Base-by-base conservation (phyloP, 2,797 vertebrate genomes). In the Limosa lapponica region DNA sequence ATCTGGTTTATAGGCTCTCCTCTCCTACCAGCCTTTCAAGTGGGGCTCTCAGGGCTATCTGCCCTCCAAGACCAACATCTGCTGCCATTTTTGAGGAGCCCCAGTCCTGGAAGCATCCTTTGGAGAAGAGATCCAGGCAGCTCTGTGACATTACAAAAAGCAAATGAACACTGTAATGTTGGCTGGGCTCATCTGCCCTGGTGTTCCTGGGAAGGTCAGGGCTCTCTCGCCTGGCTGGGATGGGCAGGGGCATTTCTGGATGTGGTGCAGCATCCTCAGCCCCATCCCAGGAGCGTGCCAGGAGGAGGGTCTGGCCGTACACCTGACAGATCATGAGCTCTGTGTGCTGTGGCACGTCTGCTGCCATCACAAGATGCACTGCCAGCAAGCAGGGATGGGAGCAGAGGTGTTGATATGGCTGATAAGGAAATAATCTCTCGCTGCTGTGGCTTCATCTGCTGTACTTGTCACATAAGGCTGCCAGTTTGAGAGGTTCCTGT, bases 341-440 rank as follows among this genome's bases (percentile, higher is more conserved):
- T 41, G 36, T 37, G 39, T 0, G 0, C 51, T 24, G 43, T 8
- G 12, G 20, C 1, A 0, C 32, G 48, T 23, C 55, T 71, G 54
- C 54, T 79, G 24, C 49, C 69, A 30, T 41, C 9, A 24, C 19
- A 34, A 0, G 1, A n/a, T 62, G 39, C 36, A 13, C 37, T 30
- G 55, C 55, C 70, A 52, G 43, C 14, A 36, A 39, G 16, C 28
- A 69, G 55, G n/a, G 43, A 24, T 0, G 1, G 43, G 22, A 41
- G 36, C 0, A 0, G 62, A 52, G 22, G 12, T 48, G 69, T 32
- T 74, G 72, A 4, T 44, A 5, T 5, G 7, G 17, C 24, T 70
- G 70, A 57, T 41, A 41, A 84, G 34, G 49, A 82, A 64, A 41
- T 16, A 41, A 8, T 23, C 44, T 48, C 22, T 36, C 13, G 32